Evolutionary conservation across 2,113 vertebrate species (phyloP).

Genomic region (Indicator indicator): DNA sequence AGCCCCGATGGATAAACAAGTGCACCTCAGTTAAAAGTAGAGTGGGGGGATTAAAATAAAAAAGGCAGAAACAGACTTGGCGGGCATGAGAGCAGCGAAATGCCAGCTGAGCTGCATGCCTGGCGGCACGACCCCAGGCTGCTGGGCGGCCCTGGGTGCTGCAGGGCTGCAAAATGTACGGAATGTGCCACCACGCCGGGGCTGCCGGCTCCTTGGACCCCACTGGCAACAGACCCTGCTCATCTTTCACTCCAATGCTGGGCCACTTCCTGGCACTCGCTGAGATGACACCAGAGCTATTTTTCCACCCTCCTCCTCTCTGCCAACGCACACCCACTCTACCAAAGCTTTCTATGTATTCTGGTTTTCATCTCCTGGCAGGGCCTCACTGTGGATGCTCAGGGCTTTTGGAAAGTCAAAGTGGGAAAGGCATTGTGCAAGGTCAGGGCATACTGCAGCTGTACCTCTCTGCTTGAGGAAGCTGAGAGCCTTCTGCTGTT

Average conservation of each 20-base stretch:
- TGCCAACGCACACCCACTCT: fast-evolving
- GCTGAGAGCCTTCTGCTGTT: fast-evolving
- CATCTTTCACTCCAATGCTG: background rate
- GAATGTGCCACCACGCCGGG: background rate
- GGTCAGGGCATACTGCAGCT: background rate
- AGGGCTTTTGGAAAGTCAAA: background rate
- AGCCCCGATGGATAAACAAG: constrained; percentile 40
- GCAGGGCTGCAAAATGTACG: constrained; percentile 32
- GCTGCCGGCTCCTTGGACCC: background rate
- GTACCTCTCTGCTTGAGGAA: background rate
- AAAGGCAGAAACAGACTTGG: background rate
- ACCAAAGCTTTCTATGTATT: background rate
- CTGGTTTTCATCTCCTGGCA: background rate
- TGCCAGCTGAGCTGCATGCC: background rate
- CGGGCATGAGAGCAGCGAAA: background rate
- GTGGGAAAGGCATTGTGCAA: background rate
- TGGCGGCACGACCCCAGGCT: background rate
- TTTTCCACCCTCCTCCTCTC: background rate
- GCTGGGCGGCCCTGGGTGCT: background rate
- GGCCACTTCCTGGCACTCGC: background rate
- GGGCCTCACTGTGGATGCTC: background rate
- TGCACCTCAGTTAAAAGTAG: background rate
- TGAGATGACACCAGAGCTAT: background rate
- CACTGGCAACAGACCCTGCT: background rate
- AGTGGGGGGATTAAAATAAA: background rate